Evolutionary conservation across 2,113 vertebrate species (phyloP), one percentile per base, ranked within the genome.

Genomic region (Seriola aureovittata): DNA sequence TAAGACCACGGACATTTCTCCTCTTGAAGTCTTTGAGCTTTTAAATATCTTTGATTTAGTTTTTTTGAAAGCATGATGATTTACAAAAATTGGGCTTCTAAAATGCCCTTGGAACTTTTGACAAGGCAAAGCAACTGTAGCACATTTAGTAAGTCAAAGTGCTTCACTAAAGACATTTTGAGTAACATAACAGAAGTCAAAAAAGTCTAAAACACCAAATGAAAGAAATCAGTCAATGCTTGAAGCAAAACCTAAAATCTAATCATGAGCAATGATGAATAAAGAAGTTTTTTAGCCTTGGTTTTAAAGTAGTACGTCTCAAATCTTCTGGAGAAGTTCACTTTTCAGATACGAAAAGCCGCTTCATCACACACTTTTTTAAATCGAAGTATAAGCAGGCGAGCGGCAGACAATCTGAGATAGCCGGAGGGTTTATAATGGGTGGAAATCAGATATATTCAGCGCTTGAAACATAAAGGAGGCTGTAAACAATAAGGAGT

Each of bases 41-140:
- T 85, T 34, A 38, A 62, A 78, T 72, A 38, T 38, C 23, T 59
- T 23, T 1, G 1, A 58, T 48, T 77, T 2, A 42, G 5, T 23
- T 59, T 29, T 71, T 67, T 54, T 5, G 12, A 75, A 81, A 65
- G 48, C 14, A 25, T 9, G 14, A 66, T 67, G 29, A 48, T 58
- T 57, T 59, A 8, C 25, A 72, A 48, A 78, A 58, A 50, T 34
- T 55, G 19, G 36, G 55, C 54, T 25, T 23, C 6, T 32, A 46
- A 44, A 7, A 63, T 16, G 21, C 40, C 60, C 71, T 76, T 73
- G 68, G 52, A 72, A 58, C 34, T 34, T 52, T 11, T 21, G 40
- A 52, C 44, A 72, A 79, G 38, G 4, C 36, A 68, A 79, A 32
- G 2, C 5, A 48, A 68, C 52, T 46, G 19, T 46, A 32, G 46